phyloP scores from a whole-genome alignment of 1,140 invertebrate genomes.

The Caerostris darwini region DNA sequence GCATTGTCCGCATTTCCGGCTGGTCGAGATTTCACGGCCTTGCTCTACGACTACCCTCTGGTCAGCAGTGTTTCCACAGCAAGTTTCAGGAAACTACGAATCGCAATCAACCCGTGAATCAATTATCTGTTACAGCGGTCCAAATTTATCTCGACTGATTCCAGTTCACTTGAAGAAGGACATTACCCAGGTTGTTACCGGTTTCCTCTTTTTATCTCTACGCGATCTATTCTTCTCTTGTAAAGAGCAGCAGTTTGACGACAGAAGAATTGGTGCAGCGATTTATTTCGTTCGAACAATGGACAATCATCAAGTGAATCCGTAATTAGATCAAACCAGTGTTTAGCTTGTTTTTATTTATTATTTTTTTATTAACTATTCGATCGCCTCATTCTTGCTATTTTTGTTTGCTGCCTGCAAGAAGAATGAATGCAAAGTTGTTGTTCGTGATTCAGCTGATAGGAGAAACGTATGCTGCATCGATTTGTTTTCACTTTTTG shows the following conservation, averaged over 20 bases:
- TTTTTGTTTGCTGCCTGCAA: background rate
- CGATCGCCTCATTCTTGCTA: background rate
- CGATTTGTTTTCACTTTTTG: background rate
- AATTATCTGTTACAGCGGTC: background rate
- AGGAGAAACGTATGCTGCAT: background rate
- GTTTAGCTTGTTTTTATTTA: background rate
- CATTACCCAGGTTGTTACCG: background rate
- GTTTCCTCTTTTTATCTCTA: conserved; percentile 8
- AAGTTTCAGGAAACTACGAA: background rate
- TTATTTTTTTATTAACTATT: background rate
- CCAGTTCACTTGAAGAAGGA: background rate
- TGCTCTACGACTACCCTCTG: background rate
- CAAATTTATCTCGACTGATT: conserved; percentile 1
- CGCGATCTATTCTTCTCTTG: background rate
- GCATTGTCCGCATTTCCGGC: no score
- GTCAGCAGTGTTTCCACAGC: background rate
- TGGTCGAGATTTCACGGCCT: background rate
- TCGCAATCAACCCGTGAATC: conserved; percentile 7
- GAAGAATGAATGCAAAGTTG: background rate
- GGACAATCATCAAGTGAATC: conserved; percentile 15
- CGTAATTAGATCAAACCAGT: background rate
- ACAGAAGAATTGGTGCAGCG: conserved; percentile 7
- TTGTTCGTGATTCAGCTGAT: background rate
- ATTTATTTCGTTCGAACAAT: conserved; percentile 3
- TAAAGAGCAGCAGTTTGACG: background rate